Percentiles rank a stretch among this genome's conserved stretches.
phyloP scores from a whole-genome alignment of 2,113 vertebrate genomes.

The Cricetomys ansorgei region DNA sequence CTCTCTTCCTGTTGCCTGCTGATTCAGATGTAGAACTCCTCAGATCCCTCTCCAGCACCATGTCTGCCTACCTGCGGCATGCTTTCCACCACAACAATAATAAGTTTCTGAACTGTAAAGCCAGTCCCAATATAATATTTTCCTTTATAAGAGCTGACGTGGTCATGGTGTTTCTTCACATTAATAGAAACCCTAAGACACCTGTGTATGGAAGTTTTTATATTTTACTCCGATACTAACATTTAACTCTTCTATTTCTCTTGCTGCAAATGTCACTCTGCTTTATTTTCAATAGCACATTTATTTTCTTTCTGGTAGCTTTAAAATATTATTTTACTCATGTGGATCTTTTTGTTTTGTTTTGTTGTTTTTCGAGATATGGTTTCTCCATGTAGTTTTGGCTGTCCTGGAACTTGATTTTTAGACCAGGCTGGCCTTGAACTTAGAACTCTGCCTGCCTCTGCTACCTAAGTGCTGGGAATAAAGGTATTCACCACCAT shows the following conservation, averaged over 20 bases:
- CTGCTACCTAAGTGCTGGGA: background rate
- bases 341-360: background rate
- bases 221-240: background rate
- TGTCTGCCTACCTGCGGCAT: too few relatives aligned
- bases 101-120: too few relatives aligned
- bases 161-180: too few relatives aligned
- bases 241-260: background rate
- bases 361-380: background rate
- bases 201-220: background rate
- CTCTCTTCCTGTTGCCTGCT: too few relatives aligned
- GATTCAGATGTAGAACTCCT: too few relatives aligned
- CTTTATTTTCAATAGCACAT: background rate
- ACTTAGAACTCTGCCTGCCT: background rate
- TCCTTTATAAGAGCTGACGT: too few relatives aligned
- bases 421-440: background rate
- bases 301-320: background rate
- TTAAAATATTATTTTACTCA: background rate
- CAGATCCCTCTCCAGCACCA: too few relatives aligned
- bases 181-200: too few relatives aligned
- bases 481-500: background rate
- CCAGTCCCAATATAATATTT: too few relatives aligned
- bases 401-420: background rate
- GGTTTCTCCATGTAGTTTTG: background rate
- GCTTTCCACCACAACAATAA: too few relatives aligned
- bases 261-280: background rate